Percentiles rank a stretch among this genome's conserved stretches.
phyloP scores from a whole-genome alignment of 2,113 vertebrate genomes.

The Phaethon lepturus region DNA sequence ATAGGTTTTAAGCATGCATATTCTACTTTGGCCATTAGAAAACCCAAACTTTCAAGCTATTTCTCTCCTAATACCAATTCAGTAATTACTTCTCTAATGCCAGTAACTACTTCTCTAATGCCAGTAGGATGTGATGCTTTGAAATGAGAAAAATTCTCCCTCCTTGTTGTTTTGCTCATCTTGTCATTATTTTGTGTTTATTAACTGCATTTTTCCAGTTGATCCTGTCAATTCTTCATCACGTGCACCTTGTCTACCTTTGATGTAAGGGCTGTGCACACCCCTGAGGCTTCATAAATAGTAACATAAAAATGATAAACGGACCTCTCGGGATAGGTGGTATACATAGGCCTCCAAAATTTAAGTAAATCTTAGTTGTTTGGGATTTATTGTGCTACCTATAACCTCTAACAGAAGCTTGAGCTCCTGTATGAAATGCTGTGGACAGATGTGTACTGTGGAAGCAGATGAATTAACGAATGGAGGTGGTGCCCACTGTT shows the following conservation, averaged over 20 bases:
- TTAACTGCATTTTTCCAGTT: neutral
- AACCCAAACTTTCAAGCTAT: neutral
- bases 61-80: neutral
- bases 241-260: neutral
- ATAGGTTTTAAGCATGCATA: neutral
- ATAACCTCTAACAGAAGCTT: neutral
- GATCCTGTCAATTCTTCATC: neutral
- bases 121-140: neutral
- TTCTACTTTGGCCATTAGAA: neutral
- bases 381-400: neutral
- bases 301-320: neutral
- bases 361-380: neutral
- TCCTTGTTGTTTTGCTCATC: neutral
- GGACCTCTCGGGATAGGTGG: neutral
- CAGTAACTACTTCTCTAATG: neutral
- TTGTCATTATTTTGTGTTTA: neutral
- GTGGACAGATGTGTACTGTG: neutral
- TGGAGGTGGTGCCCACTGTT: neutral
- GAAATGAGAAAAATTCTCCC: neutral
- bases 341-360: neutral
- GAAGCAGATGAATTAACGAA: neutral
- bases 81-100: neutral
- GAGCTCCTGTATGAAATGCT: neutral
- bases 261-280: neutral
- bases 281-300: neutral